phyloP scores from a whole-genome alignment of 2,888 invertebrate species.

The Halocaridina rubra region DNA sequence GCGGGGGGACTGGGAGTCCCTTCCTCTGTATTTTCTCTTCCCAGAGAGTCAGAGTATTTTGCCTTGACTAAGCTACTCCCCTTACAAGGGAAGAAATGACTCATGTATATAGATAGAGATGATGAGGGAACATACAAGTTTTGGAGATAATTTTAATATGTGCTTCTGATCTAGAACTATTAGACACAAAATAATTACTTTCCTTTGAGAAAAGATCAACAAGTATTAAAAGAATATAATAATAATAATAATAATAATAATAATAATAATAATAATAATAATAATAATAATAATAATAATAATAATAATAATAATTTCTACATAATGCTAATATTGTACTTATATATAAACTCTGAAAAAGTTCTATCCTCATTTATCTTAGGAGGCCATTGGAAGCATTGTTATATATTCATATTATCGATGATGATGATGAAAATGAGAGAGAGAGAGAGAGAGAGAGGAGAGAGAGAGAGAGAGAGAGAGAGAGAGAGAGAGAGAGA shows the following conservation, averaged over 20 bases:
- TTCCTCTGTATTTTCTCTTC: too few relatives aligned
- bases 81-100: too few relatives aligned
- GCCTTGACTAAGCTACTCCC: too few relatives aligned
- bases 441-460: not conserved
- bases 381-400: not conserved
- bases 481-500: not conserved
- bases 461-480: not conserved
- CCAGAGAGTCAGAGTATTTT: too few relatives aligned
- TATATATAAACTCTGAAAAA: not conserved
- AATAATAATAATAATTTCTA: not conserved
- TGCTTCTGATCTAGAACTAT: too few relatives aligned
- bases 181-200: too few relatives aligned
- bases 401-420: not conserved
- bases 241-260: not conserved
- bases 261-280: not conserved
- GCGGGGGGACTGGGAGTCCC: too few relatives aligned
- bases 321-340: not conserved
- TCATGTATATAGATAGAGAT: too few relatives aligned
- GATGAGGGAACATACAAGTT: too few relatives aligned
- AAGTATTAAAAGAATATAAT: not conserved
- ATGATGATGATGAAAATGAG: not conserved
- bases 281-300: not conserved
- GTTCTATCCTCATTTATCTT: not conserved
- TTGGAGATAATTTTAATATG: too few relatives aligned
- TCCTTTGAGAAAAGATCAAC: too few relatives aligned